A percentile compares a stretch with the other conserved stretches of the same genome.
These are phyloP conservation scores for Drosophila suzukii DNA, from an alignment of 1,140 invertebrate genomes.

Conservation along the genomic window DNA sequence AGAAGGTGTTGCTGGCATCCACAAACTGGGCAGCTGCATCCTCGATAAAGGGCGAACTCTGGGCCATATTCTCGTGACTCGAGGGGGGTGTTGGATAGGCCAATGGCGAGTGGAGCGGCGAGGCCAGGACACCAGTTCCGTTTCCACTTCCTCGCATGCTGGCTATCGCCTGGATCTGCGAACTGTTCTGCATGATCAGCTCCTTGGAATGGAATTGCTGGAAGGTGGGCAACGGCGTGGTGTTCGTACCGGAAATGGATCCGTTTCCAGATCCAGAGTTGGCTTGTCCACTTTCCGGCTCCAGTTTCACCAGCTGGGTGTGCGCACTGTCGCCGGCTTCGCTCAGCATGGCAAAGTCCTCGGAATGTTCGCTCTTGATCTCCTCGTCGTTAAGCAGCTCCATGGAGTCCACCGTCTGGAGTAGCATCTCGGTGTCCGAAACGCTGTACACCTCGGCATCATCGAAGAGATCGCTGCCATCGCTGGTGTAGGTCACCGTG, in stretches of 20 bases:
- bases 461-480: conserved; percentile 71
- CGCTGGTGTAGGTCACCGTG: conserved; percentile 79
- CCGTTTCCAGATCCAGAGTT: conserved; percentile 11
- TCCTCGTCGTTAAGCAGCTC: conserved; percentile 89
- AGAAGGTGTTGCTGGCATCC: conserved; percentile 76
- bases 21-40: conserved; percentile 78
- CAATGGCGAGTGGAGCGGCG: conserved; percentile 89
- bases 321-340: conserved; percentile 54
- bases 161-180: conserved; percentile 84
- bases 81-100: conserved; percentile 93
- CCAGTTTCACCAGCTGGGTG: conserved; percentile 64
- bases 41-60: conserved; percentile 83
- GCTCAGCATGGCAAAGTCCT: conserved; percentile 71
- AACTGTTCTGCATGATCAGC: conserved; percentile 83
- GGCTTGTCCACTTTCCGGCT: conserved; percentile 39
- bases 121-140: conserved; percentile 85
- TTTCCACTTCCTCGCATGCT: conserved; percentile 78
- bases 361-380: conserved; percentile 86
- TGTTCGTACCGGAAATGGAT: conserved; percentile 66
- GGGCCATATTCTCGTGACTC: conserved; percentile 90
- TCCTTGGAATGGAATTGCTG: conserved; percentile 89
- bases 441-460: conserved; percentile 90
- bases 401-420: conserved; percentile 87
- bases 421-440: conserved; percentile 88
- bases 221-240: conserved; percentile 92